These are phyloP conservation scores for Ctenomys sociabilis DNA, from an alignment of 2,113 vertebrate genomes.

Conservation along the genomic window DNA sequence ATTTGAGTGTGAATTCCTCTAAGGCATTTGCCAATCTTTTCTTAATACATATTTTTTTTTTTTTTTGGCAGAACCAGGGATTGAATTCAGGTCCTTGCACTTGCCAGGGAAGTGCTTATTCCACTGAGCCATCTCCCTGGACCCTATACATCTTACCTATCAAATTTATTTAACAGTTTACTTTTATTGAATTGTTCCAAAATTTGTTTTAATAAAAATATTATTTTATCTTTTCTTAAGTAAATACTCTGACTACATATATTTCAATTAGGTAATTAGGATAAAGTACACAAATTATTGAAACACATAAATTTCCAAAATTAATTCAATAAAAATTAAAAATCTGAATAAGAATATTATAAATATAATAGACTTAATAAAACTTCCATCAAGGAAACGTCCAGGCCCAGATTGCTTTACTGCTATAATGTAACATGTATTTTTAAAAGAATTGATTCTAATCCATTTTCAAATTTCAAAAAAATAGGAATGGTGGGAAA, in stretches of 20 bases:
- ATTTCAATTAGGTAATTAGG: not conserved
- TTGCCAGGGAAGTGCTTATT: no score
- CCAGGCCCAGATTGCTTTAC: not conserved
- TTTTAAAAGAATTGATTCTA: not conserved
- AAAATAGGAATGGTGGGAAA: not conserved
- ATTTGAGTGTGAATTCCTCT: not conserved
- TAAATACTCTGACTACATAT: not conserved
- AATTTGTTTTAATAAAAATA: not conserved
- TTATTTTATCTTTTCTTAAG: not conserved
- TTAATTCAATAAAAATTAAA: not conserved
- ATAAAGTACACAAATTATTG: conserved; percentile 12
- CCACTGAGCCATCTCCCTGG: no score
- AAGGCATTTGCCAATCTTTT: not conserved
- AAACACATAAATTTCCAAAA: not conserved
- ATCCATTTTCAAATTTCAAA: not conserved
- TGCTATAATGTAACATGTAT: not conserved
- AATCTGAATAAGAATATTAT: not conserved
- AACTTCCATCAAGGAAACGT: not conserved
- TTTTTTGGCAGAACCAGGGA: no score
- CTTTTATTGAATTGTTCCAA: not conserved
- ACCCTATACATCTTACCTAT: not conserved
- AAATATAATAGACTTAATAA: not conserved
- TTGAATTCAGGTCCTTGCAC: no score
- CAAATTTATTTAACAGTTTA: not conserved
- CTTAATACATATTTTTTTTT: no score